phyloP scores from a whole-genome alignment of 2,797 vertebrate species.

The Crax fasciolata region DNA sequence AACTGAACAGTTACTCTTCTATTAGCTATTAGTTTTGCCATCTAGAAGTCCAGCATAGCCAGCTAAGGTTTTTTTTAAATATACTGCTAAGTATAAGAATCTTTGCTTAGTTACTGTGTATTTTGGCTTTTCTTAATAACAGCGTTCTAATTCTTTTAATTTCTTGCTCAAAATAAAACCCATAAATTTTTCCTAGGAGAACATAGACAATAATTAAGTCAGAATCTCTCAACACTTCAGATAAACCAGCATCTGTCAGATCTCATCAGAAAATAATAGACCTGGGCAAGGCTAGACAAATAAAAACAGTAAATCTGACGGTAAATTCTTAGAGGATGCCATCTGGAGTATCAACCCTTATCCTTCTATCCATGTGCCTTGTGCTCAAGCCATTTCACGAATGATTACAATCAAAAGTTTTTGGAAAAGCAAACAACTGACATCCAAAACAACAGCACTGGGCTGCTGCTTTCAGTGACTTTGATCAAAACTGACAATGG shows the following conservation, averaged over 20 bases:
- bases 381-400: not conserved
- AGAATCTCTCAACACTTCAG: slow-evolving; percentile 8
- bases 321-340: not conserved
- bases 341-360: not conserved
- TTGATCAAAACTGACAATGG: not conserved
- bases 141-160: not conserved
- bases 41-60: not conserved
- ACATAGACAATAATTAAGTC: not conserved
- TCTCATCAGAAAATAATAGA: not conserved
- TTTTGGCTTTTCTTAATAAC: not conserved
- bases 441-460: not conserved
- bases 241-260: not conserved
- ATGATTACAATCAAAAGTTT: not conserved
- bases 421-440: not conserved
- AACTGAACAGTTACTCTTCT: not conserved
- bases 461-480: not conserved
- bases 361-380: not conserved
- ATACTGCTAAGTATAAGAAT: not conserved
- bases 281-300: not conserved
- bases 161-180: not conserved
- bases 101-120: not conserved
- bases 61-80: not conserved
- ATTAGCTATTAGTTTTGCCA: not conserved
- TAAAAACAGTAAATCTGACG: not conserved
- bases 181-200: not conserved